These are phyloP conservation scores for Xenopus petersii DNA, from an alignment of 2,797 vertebrate genomes.

Conservation along the genomic window DNA sequence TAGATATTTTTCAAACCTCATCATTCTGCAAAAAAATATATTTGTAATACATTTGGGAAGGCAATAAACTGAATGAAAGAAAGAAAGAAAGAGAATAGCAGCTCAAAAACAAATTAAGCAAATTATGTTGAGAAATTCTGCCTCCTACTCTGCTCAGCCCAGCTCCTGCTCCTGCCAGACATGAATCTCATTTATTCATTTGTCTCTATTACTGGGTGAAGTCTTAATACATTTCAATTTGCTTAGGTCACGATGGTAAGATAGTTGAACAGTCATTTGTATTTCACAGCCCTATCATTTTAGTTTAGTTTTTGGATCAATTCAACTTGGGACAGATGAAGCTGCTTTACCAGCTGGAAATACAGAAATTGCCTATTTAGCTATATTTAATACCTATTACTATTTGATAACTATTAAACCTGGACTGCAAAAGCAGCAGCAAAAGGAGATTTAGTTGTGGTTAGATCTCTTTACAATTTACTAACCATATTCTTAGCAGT, in stretches of 20 bases:
- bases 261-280: constrained; percentile 14
- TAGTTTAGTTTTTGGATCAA: too few species aligned
- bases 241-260: constrained; percentile 20
- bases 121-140: constrained; percentile 37
- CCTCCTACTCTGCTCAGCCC: constrained; percentile 1
- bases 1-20: too few species aligned
- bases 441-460: too few species aligned
- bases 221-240: constrained; percentile 27
- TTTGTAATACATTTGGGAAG: not conserved
- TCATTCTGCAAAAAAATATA: not conserved
- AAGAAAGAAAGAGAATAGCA: not conserved
- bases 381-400: too few species aligned
- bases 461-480: too few species aligned
- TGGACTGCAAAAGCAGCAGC: too few species aligned
- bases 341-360: too few species aligned
- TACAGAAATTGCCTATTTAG: too few species aligned
- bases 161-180: not conserved
- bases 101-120: constrained; percentile 30
- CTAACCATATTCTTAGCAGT: too few species aligned
- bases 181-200: constrained; percentile 42
- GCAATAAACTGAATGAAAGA: constrained; percentile 3
- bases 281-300: not conserved
- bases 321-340: too few species aligned
- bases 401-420: too few species aligned
- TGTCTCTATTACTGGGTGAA: constrained; percentile 24